Base-by-base conservation (phyloP, 2,797 vertebrate genomes). In the Hipposideros larvatus region DNA sequence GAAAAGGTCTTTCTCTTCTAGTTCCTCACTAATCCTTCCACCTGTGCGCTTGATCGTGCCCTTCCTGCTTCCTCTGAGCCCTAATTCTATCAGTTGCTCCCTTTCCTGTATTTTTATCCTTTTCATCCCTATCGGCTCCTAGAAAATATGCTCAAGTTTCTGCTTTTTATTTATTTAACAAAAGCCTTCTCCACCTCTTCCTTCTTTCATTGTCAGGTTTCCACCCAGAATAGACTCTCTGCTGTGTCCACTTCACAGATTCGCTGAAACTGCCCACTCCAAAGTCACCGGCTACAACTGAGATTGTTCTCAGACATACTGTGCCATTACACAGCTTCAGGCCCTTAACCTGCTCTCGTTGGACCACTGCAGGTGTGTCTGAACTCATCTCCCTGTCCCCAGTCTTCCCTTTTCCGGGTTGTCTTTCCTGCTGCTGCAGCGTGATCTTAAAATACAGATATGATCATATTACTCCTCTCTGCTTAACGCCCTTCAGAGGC, bases 51-150 rank as follows among this genome's bases (percentile, higher is more conserved):
- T 59, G 70, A 71, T 75, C 15, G 2, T 7, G 1, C 34, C 71
- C 65, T 96, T 97, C 92, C 84, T 97, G 90, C 79, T 91, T 94
- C 96, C 96, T 95, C 70, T 41, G 84, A 87, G 92, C 31, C 87
- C 79, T 68, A 55, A 78, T 77, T 96, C 73, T 84, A 6, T 79
- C 79, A 87, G 79, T 91, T 83, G 57, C 21, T 87, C 75, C 59
- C 53, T 96, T 91, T 97, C 75, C 90, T 96, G 61, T 84, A 24
- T 74, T 94, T 94, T 90, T 90, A 91, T 88, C 65, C 48, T 79
- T 91, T 93, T 94, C 31, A 71, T 95, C 80, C 90, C 57, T 86
- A 15, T 57, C 46, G 66, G 77, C 53, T 87, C 59, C 61, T 93
- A 73, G 74, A 91, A 97, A 95, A 84, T 88, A 88, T 75, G 74